Conservation (phyloP, 2,113 vertebrate species). For the Melanostigma gelatinosum region DNA sequence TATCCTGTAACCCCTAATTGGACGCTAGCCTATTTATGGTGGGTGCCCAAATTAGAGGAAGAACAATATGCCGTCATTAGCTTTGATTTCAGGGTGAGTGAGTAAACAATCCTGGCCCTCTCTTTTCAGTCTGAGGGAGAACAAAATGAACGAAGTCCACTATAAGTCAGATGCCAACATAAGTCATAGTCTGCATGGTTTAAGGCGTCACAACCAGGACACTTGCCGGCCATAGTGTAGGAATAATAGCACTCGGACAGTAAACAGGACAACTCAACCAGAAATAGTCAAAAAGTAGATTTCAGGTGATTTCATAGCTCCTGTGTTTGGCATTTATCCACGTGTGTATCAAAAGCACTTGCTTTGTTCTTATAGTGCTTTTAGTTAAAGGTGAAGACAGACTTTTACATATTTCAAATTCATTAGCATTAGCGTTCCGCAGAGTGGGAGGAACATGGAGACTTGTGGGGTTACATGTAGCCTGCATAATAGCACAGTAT, state of each 20-base stretch:
- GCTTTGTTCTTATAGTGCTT: background rate
- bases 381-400: no score
- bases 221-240: background rate
- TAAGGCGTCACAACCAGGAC: background rate
- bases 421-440: background rate
- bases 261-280: background rate
- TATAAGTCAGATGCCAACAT: background rate
- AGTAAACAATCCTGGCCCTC: constrained; percentile 20
- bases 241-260: background rate
- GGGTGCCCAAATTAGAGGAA: constrained; percentile 43
- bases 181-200: background rate
- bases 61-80: constrained; percentile 50
- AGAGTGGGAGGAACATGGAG: background rate
- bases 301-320: background rate
- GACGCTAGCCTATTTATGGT: constrained; percentile 46
- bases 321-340: background rate
- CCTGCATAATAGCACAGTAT: background rate
- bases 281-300: background rate
- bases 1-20: constrained; percentile 64
- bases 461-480: background rate
- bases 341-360: background rate
- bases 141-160: constrained; percentile 19
- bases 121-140: background rate
- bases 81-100: constrained; percentile 41
- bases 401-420: background rate